phyloP scores from a whole-genome alignment of 2,888 invertebrate species.

The Gryllus longicercus region DNA sequence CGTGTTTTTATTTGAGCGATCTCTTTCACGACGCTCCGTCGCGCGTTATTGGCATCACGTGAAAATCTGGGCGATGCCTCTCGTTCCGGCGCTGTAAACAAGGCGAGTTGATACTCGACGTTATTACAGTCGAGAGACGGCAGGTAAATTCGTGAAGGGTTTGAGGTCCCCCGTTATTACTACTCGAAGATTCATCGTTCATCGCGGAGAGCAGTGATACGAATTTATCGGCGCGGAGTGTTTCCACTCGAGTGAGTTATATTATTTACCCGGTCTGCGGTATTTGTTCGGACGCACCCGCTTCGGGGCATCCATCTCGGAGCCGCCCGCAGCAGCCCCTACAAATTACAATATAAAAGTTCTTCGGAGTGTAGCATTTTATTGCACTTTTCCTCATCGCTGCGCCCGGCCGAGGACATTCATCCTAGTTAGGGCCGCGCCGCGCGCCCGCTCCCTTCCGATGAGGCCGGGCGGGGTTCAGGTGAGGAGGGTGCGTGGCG shows the following conservation, averaged over 20 bases:
- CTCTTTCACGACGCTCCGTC: too few species aligned
- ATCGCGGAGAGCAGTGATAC: background rate
- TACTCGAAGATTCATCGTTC: too few species aligned
- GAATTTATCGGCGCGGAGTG: background rate
- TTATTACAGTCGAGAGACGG: background rate
- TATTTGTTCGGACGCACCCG: background rate
- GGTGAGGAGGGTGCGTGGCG: slow-evolving; percentile 17
- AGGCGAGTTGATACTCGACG: background rate
- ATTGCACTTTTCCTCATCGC: background rate
- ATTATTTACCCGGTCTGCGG: background rate
- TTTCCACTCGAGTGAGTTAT: slow-evolving; percentile 6
- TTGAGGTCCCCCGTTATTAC: background rate
- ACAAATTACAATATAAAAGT: slow-evolving; percentile 17
- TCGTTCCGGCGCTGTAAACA: background rate
- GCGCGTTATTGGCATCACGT: too few species aligned
- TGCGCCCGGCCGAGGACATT: background rate
- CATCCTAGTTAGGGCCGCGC: background rate
- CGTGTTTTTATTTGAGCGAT: too few species aligned
- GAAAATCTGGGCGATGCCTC: too few species aligned
- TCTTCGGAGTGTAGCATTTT: slow-evolving; percentile 11
- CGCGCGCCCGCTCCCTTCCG: background rate
- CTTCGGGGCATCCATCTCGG: background rate
- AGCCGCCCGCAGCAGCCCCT: background rate
- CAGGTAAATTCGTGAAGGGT: background rate
- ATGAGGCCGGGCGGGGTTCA: background rate